Conservation (phyloP, 2,888 invertebrate genomes). For the Leptinotarsa rubiginosa region DNA sequence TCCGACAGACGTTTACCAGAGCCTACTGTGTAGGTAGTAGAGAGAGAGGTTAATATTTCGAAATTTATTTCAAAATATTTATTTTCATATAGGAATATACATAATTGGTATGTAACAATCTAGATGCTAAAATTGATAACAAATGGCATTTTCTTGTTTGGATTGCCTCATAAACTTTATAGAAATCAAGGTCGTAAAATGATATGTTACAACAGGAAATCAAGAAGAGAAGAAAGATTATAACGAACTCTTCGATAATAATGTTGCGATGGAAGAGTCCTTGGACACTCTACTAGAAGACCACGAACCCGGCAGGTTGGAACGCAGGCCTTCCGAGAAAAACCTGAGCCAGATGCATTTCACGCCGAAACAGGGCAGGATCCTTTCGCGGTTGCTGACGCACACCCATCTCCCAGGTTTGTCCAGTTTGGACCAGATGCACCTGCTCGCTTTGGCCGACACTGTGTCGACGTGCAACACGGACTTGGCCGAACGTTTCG, state of each 20-base stretch:
- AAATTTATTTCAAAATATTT: no score
- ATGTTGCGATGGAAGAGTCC: constrained; percentile 80
- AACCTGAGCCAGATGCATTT: constrained; percentile 78
- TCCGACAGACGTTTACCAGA: no score
- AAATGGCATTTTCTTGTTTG: no score
- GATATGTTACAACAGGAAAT: constrained; percentile 28
- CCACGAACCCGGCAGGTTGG: constrained; percentile 68
- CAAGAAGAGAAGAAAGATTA: constrained; percentile 77
- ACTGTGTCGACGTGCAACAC: constrained; percentile 95
- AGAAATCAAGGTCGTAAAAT: no score
- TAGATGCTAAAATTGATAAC: no score
- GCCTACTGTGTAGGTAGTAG: no score
- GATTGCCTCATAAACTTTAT: no score
- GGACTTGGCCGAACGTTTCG: constrained; percentile 86
- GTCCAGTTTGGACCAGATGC: constrained; percentile 99
- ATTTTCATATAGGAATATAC: no score
- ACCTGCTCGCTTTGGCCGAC: constrained; percentile 96
- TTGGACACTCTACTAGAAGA: constrained; percentile 83
- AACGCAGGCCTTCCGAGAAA: constrained; percentile 67
- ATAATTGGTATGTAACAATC: no score
- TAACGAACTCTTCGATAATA: constrained; percentile 89
- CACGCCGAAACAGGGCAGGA: constrained; percentile 83
- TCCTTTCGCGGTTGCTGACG: constrained; percentile 89
- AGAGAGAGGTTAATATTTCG: no score
- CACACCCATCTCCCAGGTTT: constrained; percentile 90